These are phyloP conservation scores for Acipenser transmontanus DNA, from an alignment of 2,797 vertebrate genomes.

Conservation along the genomic window DNA sequence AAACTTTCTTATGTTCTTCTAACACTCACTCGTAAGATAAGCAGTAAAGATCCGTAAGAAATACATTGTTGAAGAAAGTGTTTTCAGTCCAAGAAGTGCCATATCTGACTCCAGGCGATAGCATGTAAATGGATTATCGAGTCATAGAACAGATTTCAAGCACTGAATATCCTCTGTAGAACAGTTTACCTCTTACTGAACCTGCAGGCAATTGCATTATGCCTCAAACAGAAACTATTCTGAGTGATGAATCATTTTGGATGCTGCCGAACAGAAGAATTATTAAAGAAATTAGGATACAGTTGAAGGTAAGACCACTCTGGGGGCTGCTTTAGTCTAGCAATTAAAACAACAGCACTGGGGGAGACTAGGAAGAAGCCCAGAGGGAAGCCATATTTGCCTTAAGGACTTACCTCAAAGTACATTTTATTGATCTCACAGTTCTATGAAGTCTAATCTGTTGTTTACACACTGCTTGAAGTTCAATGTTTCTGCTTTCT, in stretches of 20 bases:
- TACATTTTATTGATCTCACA: neutral
- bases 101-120: neutral
- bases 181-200: conserved; percentile 29
- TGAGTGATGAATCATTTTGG: conserved; percentile 24
- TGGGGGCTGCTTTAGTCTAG: conserved; percentile 23
- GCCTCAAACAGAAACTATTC: conserved; percentile 11
- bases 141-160: conserved; percentile 10
- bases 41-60: too few species aligned
- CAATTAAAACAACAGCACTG: neutral
- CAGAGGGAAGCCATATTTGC: neutral
- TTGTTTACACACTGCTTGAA: conserved; percentile 21
- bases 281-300: neutral
- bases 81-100: too few species aligned
- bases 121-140: conserved; percentile 8
- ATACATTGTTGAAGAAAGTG: too few species aligned
- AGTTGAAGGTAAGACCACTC: conserved; percentile 3
- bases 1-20: too few species aligned
- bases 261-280: conserved; percentile 1
- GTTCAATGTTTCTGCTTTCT: too few species aligned
- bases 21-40: too few species aligned
- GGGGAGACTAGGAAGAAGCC: too few species aligned
- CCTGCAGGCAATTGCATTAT: conserved; percentile 24
- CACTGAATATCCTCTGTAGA: conserved; percentile 16
- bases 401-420: too few species aligned
- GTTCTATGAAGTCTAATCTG: conserved; percentile 2